A percentile compares a stretch with the other conserved stretches of the same genome.
These are phyloP conservation scores for Ammodytes dubius DNA, from an alignment of 2,113 vertebrate species.

Conservation along the genomic window DNA sequence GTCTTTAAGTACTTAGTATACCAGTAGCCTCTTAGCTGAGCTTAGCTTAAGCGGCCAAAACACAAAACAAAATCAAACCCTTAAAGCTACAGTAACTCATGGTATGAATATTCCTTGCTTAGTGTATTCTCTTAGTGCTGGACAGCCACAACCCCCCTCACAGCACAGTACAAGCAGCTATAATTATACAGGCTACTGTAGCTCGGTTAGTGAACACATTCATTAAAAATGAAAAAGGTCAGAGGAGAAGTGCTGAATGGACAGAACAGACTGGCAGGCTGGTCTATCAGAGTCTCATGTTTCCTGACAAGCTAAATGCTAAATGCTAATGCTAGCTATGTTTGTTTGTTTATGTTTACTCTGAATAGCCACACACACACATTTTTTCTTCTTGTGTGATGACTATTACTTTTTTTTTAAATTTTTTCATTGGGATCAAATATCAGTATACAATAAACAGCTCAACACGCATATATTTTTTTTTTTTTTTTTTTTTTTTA, in stretches of 20 bases:
- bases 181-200: conserved; percentile 28
- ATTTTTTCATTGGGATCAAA: no score
- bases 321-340: background rate
- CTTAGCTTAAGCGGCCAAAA: no score
- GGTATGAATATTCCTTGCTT: background rate
- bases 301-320: conserved; percentile 23
- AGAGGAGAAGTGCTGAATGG: conserved; percentile 38
- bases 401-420: background rate
- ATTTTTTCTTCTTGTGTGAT: background rate
- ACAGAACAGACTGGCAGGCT: conserved; percentile 25
- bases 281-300: conserved; percentile 9
- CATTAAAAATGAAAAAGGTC: conserved; percentile 34
- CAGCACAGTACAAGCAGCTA: conserved; percentile 17
- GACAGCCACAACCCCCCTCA: background rate
- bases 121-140: background rate
- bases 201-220: background rate
- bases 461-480: no score
- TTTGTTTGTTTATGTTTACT: conserved; percentile 6
- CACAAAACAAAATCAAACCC: no score
- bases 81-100: no score
- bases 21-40: no score
- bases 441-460: no score
- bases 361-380: background rate
- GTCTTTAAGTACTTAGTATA: no score
- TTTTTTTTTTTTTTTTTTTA: background rate